Base-by-base conservation (phyloP, 2,888 invertebrate genomes). In the Thereva nobilitata region DNA sequence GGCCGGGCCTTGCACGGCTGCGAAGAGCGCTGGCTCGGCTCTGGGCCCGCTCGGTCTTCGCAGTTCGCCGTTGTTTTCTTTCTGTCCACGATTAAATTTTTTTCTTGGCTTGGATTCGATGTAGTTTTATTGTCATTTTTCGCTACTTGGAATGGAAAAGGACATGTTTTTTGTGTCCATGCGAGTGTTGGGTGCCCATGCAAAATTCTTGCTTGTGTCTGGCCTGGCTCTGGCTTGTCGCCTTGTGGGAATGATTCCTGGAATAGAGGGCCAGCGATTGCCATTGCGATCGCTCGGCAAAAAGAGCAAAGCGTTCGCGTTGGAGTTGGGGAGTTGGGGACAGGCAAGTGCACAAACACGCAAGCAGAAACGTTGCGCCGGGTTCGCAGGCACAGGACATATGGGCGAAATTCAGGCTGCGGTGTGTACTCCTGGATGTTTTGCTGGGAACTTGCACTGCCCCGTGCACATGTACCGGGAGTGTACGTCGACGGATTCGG, bases 61-160 rank as follows among this genome's bases (percentile, higher is more conserved):
- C 57, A 47, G 23, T 23, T 23, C 23, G 23, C 23, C 23, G 23
- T 23, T 23, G 23, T 23, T 23, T 59, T 59, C 47, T 59, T 57
- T 47, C 47, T 59, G 57, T 47, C 38, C 47, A 47, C 37, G 47
- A 45, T 45, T 45, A 35, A 34, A 35, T 57, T 57, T 45, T n/a
- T 59, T 59, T 37, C 12, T 45, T 59, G 45, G 44, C 44, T 59
- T 59, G 8, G 38, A n/a, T 38, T 45, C 57, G 54, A 40, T 34
- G 40, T 50, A 42, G 61, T 61, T 10, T 61, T 61, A 40, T 61
- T 61, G 61, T 50, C 61, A 61, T 61, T 61, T 50, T 41, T 61
- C 40, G 61, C 61, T 50, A 41, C 50, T 50, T n/a, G 50, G 61
- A 34, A 61, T 61, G 40, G 41, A 61, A 50, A 49, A 61, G 61